phyloP scores from a whole-genome alignment of 1,140 invertebrate genomes.

The Paraescarpia echinospica region DNA sequence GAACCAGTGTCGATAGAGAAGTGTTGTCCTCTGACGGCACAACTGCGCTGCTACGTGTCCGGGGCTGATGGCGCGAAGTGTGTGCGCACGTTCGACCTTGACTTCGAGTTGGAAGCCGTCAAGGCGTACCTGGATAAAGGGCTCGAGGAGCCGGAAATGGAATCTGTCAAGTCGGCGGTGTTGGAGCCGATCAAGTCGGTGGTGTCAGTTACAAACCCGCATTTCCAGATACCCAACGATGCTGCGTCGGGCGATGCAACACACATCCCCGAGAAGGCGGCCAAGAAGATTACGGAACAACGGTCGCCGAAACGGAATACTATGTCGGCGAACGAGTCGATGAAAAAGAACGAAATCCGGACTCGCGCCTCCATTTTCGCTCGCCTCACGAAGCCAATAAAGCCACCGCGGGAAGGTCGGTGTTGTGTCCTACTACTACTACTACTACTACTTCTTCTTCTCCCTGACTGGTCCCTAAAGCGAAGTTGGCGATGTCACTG shows the following conservation, averaged over 20 bases:
- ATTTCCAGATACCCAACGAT: background rate
- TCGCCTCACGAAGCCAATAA: conserved; percentile 37
- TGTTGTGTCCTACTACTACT: conserved; percentile 14
- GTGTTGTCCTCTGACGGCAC: background rate
- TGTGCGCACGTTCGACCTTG: conserved; percentile 20
- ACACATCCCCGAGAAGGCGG: conserved; percentile 31
- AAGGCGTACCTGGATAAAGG: conserved; percentile 42
- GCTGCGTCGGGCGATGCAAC: background rate
- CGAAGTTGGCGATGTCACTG: too few relatives aligned
- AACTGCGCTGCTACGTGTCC: background rate
- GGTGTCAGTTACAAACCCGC: conserved; percentile 22
- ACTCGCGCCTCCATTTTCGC: background rate
- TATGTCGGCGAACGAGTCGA: conserved; percentile 26
- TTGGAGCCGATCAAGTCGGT: conserved; percentile 33
- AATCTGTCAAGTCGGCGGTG: conserved; percentile 32
- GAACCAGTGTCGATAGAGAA: background rate
- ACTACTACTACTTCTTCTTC: background rate
- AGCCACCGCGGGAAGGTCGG: conserved; percentile 41
- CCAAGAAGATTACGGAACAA: conserved; percentile 30
- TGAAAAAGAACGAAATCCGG: background rate
- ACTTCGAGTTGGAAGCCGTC: conserved; percentile 37
- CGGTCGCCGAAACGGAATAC: conserved; percentile 30
- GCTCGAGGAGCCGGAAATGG: conserved; percentile 41
- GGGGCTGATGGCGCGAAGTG: background rate
- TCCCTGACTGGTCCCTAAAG: too few relatives aligned